phyloP scores from a whole-genome alignment of 2,888 invertebrate species.

The Melinaea marsaeus region DNA sequence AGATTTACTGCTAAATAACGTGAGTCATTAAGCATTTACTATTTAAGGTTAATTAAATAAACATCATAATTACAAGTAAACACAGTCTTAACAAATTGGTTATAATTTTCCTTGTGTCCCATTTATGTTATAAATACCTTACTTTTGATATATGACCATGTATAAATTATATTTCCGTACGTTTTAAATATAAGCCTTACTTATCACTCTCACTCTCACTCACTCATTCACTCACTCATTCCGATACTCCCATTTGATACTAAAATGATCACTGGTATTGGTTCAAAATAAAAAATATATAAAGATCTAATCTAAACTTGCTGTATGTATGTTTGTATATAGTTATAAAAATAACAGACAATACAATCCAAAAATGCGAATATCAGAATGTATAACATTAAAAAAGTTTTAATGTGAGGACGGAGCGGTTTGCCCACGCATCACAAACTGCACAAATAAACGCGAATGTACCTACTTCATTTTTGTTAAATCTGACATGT shows the following conservation, averaged over 20 bases:
- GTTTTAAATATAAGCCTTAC: too few relatives aligned
- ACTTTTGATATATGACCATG: neutral
- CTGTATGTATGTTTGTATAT: too few relatives aligned
- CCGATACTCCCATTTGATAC: too few relatives aligned
- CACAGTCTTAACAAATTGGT: neutral
- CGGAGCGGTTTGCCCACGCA: slow-evolving; percentile 37
- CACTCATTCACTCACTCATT: too few relatives aligned
- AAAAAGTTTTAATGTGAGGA: slow-evolving; percentile 3
- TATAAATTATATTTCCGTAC: neutral
- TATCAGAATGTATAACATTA: too few relatives aligned
- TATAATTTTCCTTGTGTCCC: slow-evolving; percentile 14
- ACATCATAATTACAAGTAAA: slow-evolving; percentile 3
- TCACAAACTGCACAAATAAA: slow-evolving; percentile 30
- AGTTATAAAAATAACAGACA: too few relatives aligned
- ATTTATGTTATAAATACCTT: neutral
- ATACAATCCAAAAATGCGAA: too few relatives aligned
- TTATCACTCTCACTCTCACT: too few relatives aligned
- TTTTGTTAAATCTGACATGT: too few relatives aligned
- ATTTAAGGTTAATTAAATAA: slow-evolving; percentile 13
- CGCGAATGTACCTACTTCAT: slow-evolving; percentile 20
- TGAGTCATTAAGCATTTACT: slow-evolving; percentile 15
- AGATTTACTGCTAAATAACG: slow-evolving; percentile 16
- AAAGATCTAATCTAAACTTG: too few relatives aligned
- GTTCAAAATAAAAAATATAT: too few relatives aligned
- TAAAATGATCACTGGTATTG: too few relatives aligned